phyloP scores from a whole-genome alignment of 2,113 vertebrate species.

The Thermophis baileyi region DNA sequence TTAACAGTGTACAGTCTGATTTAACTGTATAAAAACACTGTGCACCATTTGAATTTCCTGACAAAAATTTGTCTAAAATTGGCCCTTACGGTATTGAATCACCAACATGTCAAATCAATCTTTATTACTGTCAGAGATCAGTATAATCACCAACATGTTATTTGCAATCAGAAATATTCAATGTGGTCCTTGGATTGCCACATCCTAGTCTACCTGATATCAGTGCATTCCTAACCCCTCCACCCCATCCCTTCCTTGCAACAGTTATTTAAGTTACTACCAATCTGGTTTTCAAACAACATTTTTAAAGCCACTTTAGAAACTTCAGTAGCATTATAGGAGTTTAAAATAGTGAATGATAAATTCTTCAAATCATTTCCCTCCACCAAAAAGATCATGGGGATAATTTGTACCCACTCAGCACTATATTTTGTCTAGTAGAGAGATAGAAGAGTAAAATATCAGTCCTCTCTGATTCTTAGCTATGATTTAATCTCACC shows the following conservation, averaged over 20 bases:
- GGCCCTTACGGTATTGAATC: not conserved
- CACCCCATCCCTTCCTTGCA: not conserved
- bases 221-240: not conserved
- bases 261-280: not conserved
- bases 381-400: not conserved
- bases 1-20: not conserved
- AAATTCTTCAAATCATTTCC: not conserved
- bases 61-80: not conserved
- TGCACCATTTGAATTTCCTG: not conserved
- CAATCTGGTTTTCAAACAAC: not conserved
- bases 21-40: not conserved
- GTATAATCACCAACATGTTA: not conserved
- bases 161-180: not conserved
- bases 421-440: not conserved
- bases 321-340: not conserved
- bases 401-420: not conserved
- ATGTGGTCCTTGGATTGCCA: not conserved
- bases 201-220: not conserved
- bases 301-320: not conserved
- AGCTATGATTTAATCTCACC: not conserved
- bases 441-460: not conserved
- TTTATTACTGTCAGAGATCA: not conserved
- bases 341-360: not conserved
- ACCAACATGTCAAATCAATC: not conserved
- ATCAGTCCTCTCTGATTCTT: not conserved